These are phyloP conservation scores for Ptilonorhynchus violaceus DNA, from an alignment of 2,113 vertebrate species.

Conservation along the genomic window DNA sequence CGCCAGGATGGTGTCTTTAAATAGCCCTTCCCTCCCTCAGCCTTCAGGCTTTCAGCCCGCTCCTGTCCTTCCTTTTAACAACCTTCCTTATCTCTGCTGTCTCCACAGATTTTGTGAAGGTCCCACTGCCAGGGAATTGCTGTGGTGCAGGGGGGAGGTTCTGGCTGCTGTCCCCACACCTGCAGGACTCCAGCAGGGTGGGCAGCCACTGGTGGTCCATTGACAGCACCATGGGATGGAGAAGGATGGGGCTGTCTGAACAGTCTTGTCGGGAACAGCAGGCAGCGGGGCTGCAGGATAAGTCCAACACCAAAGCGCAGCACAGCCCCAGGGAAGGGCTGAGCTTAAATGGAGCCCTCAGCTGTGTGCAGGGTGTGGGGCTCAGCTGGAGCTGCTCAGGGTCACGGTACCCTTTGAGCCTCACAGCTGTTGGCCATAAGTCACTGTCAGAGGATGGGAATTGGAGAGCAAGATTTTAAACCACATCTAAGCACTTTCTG, in stretches of 20 bases:
- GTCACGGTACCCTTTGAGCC: background rate
- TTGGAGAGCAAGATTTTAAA: background rate
- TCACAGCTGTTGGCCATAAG: fast-evolving
- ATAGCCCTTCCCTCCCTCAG: background rate
- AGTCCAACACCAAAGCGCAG: background rate
- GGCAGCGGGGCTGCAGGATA: background rate
- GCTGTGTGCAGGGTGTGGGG: background rate
- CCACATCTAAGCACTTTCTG: background rate
- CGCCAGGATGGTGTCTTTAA: background rate
- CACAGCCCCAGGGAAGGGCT: background rate
- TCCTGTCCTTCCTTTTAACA: background rate
- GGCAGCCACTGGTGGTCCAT: background rate
- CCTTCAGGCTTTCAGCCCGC: background rate
- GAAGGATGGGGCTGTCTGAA: fast-evolving
- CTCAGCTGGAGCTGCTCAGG: background rate
- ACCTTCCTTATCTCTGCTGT: background rate
- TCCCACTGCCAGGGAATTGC: background rate
- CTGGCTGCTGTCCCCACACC: background rate
- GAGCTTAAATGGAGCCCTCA: background rate
- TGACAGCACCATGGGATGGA: background rate
- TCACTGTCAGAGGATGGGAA: background rate
- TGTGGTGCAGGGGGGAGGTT: background rate
- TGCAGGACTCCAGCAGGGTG: background rate
- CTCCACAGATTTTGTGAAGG: background rate
- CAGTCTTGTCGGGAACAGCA: background rate